Conservation (phyloP, 2,888 invertebrate species). For the Tanaodytes sp. region DNA sequence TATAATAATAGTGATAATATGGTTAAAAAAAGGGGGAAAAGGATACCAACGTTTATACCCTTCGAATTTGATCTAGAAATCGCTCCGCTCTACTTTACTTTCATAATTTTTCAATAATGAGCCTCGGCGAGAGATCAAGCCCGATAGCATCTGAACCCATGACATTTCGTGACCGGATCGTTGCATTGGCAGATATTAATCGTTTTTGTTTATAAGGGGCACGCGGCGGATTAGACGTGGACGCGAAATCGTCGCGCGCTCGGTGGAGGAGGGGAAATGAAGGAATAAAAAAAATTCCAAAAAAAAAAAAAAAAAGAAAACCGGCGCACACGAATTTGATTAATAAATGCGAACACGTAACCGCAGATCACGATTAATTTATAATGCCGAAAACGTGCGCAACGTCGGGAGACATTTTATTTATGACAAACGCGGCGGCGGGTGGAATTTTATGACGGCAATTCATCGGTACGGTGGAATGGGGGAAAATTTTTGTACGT, state of each 20-base stretch:
- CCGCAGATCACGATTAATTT: constrained; percentile 20
- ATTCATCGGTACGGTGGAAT: no score
- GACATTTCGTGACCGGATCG: constrained; percentile 46
- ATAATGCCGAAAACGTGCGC: constrained; percentile 12
- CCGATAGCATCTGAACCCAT: constrained; percentile 41
- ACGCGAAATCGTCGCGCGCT: constrained; percentile 13
- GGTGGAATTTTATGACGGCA: no score
- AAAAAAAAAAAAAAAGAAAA: no score
- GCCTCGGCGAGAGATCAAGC: constrained; percentile 35
- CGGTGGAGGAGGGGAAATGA: no score
- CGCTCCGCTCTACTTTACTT: constrained; percentile 36
- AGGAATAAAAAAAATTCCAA: constrained; percentile 3
- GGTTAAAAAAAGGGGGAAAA: background rate
- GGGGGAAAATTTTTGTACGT: no score
- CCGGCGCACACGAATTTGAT: constrained; percentile 19
- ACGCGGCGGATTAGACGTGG: constrained; percentile 27
- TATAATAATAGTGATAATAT: no score
- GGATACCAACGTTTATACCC: constrained; percentile 20
- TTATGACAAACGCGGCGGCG: no score
- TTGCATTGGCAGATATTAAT: constrained; percentile 41
- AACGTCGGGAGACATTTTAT: constrained; percentile 11
- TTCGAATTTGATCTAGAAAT: constrained; percentile 25
- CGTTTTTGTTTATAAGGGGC: constrained; percentile 31
- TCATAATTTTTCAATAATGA: constrained; percentile 46
- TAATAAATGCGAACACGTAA: constrained; percentile 25